Percentiles rank a stretch among this genome's conserved stretches.
phyloP scores from a whole-genome alignment of 2,797 vertebrate species.

The Bradypodion ventrale region DNA sequence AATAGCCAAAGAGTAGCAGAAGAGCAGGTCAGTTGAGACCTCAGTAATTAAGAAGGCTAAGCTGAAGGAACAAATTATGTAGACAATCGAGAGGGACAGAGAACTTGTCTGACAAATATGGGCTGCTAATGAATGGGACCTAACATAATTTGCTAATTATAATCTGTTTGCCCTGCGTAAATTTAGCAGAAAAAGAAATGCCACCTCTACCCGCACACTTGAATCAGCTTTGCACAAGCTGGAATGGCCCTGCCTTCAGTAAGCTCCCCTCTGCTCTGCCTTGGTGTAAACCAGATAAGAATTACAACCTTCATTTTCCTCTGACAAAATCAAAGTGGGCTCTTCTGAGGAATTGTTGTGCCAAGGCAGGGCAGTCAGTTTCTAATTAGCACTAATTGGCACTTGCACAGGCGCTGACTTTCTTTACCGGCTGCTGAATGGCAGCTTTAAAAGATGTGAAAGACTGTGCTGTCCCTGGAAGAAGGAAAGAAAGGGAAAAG shows the following conservation, averaged over 20 bases:
- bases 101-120: not conserved
- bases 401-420: constrained; percentile 52
- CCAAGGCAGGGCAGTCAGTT: constrained; percentile 49
- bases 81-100: not conserved
- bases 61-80: not conserved
- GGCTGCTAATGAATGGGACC: not conserved
- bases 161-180: not conserved
- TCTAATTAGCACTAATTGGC: constrained; percentile 62
- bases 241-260: not conserved
- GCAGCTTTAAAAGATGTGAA: constrained; percentile 37
- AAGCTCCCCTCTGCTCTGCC: constrained; percentile 20
- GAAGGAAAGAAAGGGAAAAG: not conserved
- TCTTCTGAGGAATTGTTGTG: constrained; percentile 55
- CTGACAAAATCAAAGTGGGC: constrained; percentile 41
- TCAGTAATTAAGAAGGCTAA: not conserved
- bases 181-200: not conserved
- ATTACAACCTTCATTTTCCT: constrained; percentile 25
- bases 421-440: constrained; percentile 47
- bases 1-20: not conserved
- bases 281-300: constrained; percentile 21
- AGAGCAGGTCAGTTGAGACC: not conserved
- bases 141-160: not conserved
- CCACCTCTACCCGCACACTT: not conserved
- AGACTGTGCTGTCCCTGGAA: constrained; percentile 28
- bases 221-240: not conserved